Evolutionary conservation across 1,140 invertebrate species (phyloP), one percentile per base, ranked within the genome.

Genomic region (Hormaphis cornu): DNA sequence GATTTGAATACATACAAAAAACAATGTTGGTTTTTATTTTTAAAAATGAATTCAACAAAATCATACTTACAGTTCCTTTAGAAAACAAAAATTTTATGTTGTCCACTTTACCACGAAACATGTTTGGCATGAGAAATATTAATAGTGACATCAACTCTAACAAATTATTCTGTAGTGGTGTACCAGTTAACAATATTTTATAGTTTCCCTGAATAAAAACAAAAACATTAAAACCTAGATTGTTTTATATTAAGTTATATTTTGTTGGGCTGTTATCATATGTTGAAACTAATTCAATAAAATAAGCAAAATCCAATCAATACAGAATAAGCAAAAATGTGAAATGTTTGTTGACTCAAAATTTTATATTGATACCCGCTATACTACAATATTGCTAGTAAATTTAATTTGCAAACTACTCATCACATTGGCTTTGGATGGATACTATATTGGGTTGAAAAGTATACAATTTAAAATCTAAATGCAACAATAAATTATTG

Each of bases 101-200:
- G 5, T 90, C 87, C 53, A 89, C 89, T 78, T 93, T 95, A 6
- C 87, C 87, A 44, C 86, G 85, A 81, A 98, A 97, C 76, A 98
- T 87, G 70, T 93, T 85, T 1, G 95, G 94, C 93, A 97, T 97
- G 8, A 95, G 91, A 79, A 98, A 98, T 74, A 92, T 89, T 8
- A 98, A 80, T 8, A 98, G 80, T 0, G 94, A 97, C 87, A 97
- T 97, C 44, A 98, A 80, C 80, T 98, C 95, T 35, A 97, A 76
- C 53, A 98, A 81, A 81, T 96, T 97, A 79, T 98, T 98, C 80
- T 98, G 95, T 9, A 98, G 77, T 0, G 94, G 94, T 1, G 93
- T 97, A 9, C 94, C 94, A 1, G 93, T 97, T 30, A 97, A 78
- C 14, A 97, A 78, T 26, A 96, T 84, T 37, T 92, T 82, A 77